Evolutionary conservation across 2,797 vertebrate genomes (phyloP).

Genomic region (Carduelis carduelis): DNA sequence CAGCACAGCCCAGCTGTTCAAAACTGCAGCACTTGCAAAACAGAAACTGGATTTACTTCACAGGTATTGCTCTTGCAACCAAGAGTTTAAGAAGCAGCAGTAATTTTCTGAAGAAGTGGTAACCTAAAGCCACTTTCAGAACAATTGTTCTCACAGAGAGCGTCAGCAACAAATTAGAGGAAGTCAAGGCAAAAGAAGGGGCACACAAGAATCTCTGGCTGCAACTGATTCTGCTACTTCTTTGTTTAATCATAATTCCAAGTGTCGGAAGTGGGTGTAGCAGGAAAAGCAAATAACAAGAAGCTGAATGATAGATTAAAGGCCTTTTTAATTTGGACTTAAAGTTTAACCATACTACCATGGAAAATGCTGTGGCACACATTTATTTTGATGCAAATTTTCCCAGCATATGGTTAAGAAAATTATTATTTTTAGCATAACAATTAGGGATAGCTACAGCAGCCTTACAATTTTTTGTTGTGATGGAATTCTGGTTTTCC

Average conservation of each 20-base stretch:
- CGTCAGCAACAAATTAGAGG: conserved; percentile 13
- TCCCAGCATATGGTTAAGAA: neutral
- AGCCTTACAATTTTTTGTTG: neutral
- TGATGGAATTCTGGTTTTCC: neutral
- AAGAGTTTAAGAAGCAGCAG: neutral
- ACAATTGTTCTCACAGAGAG: conserved; percentile 15
- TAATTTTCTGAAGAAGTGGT: neutral
- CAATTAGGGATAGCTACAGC: neutral
- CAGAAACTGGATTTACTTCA: neutral
- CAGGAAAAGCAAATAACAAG: conserved; percentile 57
- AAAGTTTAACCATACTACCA: neutral
- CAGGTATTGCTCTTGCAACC: neutral
- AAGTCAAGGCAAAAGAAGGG: conserved; percentile 33
- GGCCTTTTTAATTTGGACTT: conserved; percentile 1
- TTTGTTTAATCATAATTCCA: conserved; percentile 50
- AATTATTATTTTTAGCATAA: neutral
- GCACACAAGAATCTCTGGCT: conserved; percentile 16
- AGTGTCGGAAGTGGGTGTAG: conserved; percentile 56
- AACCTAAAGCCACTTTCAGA: neutral
- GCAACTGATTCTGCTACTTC: neutral
- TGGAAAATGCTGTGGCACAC: neutral
- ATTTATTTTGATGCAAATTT: neutral
- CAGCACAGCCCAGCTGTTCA: neutral
- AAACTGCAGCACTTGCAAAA: neutral
- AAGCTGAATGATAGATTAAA: conserved; percentile 5